Conservation (phyloP, 2,113 vertebrate species). For the Nycticorax nycticorax region DNA sequence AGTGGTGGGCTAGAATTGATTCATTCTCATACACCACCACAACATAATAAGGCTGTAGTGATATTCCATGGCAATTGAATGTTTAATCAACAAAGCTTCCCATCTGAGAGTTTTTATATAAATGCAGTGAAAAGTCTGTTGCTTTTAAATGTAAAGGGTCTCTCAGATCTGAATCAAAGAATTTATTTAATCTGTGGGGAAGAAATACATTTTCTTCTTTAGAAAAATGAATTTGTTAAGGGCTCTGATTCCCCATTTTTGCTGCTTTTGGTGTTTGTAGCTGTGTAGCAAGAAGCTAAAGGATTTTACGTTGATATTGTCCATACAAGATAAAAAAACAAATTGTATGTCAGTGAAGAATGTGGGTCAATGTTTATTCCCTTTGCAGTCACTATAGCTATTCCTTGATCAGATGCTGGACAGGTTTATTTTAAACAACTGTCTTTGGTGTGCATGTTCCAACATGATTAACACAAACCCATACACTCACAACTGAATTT, state of each 20-base stretch:
- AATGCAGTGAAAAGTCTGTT: background rate
- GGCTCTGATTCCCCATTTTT: background rate
- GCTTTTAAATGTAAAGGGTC: background rate
- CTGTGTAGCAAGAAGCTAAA: background rate
- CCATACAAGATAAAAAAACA: background rate
- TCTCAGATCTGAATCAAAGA: background rate
- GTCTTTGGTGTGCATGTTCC: background rate
- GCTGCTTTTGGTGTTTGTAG: background rate
- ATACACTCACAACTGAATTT: background rate
- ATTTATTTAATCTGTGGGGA: background rate
- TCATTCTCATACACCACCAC: background rate
- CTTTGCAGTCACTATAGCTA: background rate
- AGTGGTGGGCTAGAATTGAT: background rate
- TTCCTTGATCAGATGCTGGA: background rate
- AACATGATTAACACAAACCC: background rate
- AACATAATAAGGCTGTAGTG: background rate
- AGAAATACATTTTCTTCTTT: background rate
- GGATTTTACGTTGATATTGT: background rate
- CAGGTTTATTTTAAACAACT: background rate
- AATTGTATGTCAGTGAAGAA: background rate
- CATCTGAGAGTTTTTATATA: background rate
- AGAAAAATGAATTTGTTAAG: background rate
- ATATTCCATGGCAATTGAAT: background rate
- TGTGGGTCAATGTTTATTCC: background rate
- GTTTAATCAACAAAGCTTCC: conserved; percentile 12